These are phyloP conservation scores for Hyposoter dolosus DNA, from an alignment of 2,888 invertebrate species.

Conservation along the genomic window DNA sequence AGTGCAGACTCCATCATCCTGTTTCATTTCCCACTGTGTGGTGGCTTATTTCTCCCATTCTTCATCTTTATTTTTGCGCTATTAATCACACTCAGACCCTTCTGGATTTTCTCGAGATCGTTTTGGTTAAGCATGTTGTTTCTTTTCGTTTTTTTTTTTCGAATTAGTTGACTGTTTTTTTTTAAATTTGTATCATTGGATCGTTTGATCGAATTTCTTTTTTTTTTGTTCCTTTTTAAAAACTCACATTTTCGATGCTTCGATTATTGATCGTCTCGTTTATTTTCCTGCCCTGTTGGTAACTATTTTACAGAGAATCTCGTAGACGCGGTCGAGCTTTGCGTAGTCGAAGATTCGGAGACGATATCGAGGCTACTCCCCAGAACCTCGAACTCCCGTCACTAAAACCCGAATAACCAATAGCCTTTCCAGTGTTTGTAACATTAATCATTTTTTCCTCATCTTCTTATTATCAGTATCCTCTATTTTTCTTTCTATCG, in stretches of 20 bases:
- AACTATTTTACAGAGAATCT: conserved; percentile 76
- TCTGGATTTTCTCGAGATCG: no score
- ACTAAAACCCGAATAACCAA: conserved; percentile 73
- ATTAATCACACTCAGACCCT: not conserved
- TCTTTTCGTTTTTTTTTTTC: no score
- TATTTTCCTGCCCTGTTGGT: conserved; percentile 54
- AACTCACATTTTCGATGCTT: conserved; percentile 15
- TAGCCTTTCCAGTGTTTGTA: conserved; percentile 68
- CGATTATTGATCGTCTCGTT: not conserved
- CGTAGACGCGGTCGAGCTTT: conserved; percentile 79
- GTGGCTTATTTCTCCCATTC: conserved; percentile 21
- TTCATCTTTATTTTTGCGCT: conserved; percentile 28
- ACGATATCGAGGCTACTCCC: conserved; percentile 70
- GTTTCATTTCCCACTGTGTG: conserved; percentile 26
- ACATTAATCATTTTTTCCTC: conserved; percentile 55
- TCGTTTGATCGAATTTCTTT: not conserved
- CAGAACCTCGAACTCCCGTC: conserved; percentile 71
- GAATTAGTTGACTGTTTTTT: not conserved
- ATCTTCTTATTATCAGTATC: conserved; percentile 20
- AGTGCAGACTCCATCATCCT: conserved; percentile 47
- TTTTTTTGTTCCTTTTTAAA: not conserved
- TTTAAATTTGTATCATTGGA: not conserved
- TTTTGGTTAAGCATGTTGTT: no score
- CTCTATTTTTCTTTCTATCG: not conserved
- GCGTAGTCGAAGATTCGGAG: conserved; percentile 79